Conservation (phyloP, 2,113 vertebrate species). For the Zingel zingel region DNA sequence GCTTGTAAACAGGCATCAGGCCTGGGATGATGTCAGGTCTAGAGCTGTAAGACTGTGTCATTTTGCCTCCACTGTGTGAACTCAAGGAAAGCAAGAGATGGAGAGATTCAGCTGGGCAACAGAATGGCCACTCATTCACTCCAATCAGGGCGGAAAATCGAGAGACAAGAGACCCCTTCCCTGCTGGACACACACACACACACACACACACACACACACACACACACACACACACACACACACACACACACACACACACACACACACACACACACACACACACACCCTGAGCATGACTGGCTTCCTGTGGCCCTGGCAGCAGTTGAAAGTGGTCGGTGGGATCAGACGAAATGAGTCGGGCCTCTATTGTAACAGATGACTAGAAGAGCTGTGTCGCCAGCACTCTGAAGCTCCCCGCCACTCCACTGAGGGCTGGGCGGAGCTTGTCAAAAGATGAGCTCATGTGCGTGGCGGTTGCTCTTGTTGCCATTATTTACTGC, state of each 20-base stretch:
- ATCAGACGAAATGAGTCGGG: constrained; percentile 67
- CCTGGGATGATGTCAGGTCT: constrained; percentile 73
- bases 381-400: constrained; percentile 61
- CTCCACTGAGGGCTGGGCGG: constrained; percentile 27
- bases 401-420: constrained; percentile 56
- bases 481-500: constrained; percentile 59
- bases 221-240: constrained; percentile 27
- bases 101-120: constrained; percentile 72
- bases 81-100: constrained; percentile 47
- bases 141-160: constrained; percentile 88
- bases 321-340: constrained; percentile 71
- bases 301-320: constrained; percentile 71
- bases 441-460: constrained; percentile 63
- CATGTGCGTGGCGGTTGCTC: constrained; percentile 56
- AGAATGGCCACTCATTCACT: constrained; percentile 81
- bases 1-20: constrained; percentile 49
- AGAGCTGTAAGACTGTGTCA: constrained; percentile 42
- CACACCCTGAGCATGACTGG: constrained; percentile 50
- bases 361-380: constrained; percentile 76
- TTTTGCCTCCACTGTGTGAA: constrained; percentile 46
- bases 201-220: constrained; percentile 28
- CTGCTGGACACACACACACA: constrained; percentile 40
- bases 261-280: constrained; percentile 23
- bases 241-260: constrained; percentile 17
- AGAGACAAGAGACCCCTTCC: constrained; percentile 80